Base-by-base conservation (phyloP, 2,888 invertebrate species). In the Campoplex capitator region DNA sequence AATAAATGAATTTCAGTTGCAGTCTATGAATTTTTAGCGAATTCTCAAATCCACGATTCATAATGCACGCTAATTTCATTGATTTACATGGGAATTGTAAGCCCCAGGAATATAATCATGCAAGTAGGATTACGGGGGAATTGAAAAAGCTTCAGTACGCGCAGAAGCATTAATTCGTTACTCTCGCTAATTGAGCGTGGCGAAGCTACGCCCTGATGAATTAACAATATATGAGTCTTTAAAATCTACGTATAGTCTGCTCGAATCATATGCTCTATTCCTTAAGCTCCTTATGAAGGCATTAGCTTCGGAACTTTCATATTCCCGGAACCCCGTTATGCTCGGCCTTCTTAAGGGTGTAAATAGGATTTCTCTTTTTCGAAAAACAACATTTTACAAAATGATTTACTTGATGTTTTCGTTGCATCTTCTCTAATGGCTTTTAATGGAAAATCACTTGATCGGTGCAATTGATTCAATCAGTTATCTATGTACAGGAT, bases 121-220 rank as follows among this genome's bases (percentile, higher is more conserved):
- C 70, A 45, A 71, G 58, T 35, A 13, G 58, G 32, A 71, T 71
- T 71, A 58, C 48, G 7, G 7, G 70, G 58, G 45, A 71, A 48
- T 18, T 48, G 16, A 13, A 16, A 51, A 79, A 73, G 80, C 80
- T 51, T 9, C 62, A 28, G 45, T 28, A 54, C 54, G 13, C 38
- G 38, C 23, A 28, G 48, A 28, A n/a, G 28, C 58, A 38, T 73
- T 80, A 58, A 32, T 54, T 80, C 8, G 58, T 62, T 62, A 73
- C 71, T 38, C 35, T 35, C 48, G 35, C 35, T 32, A 73, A 62
- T 71, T 38, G 58, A 51, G 58, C 58, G 28, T 32, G 73, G 51
- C 6, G 32, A 73, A 51, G 48, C 23, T n/a, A 51, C 58, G 71
- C n/a, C 23, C 23, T 62, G 62, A 71, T 51, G 8, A 45, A 70